Percentiles rank a stretch among this genome's conserved stretches.
Evolutionary conservation across 2,797 vertebrate genomes (phyloP).

Genomic region (Clamator glandarius): DNA sequence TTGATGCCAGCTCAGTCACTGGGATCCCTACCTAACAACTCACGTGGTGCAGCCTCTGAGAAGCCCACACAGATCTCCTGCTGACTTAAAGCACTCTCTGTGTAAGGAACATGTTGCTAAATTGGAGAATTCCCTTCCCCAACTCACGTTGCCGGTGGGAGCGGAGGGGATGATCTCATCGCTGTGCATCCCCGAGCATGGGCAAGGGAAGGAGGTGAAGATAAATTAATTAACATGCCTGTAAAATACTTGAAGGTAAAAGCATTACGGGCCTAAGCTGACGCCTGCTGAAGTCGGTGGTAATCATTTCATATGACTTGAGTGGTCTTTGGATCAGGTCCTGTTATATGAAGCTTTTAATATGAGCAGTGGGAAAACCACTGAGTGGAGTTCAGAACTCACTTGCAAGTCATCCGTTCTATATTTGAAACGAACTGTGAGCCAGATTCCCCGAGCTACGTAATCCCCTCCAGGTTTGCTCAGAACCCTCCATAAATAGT

Average conservation of each 20-base stretch:
- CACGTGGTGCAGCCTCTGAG: accelerated
- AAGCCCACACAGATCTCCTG: accelerated
- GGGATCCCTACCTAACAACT: not conserved
- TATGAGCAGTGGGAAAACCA: conserved; percentile 6
- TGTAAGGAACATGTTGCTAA: not conserved
- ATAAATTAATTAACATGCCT: not conserved
- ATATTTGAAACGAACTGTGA: not conserved
- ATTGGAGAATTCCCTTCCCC: not conserved
- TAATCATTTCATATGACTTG: not conserved
- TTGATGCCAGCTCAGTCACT: not conserved
- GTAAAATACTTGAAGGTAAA: not conserved
- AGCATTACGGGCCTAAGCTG: not conserved
- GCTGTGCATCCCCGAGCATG: accelerated
- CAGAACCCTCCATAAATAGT: not conserved
- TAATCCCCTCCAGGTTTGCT: not conserved
- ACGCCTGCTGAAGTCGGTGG: not conserved
- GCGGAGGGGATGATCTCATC: not conserved
- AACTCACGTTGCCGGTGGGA: accelerated
- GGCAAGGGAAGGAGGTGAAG: not conserved
- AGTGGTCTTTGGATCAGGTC: not conserved
- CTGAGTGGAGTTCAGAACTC: conserved; percentile 27
- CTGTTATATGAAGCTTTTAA: not conserved
- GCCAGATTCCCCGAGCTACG: conserved; percentile 9
- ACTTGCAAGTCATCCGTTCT: conserved; percentile 34
- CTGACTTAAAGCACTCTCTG: accelerated